A percentile compares a stretch with the other conserved stretches of the same genome.
Conservation (phyloP, 2,113 vertebrate genomes). For the Pelmatolapia mariae region DNA sequence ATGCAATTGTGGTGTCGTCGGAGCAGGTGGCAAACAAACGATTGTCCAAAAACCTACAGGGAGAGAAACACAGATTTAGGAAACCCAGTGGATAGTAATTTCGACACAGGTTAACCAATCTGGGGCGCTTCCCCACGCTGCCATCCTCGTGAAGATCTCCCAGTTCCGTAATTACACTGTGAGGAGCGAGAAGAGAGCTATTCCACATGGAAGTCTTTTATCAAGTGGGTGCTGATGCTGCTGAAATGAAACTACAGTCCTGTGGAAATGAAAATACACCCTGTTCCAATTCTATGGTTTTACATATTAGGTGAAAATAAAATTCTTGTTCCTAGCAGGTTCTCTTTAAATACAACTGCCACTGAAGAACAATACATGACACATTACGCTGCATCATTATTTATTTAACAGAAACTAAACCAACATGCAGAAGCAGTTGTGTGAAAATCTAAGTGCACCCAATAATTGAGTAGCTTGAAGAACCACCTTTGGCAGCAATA, state of each 20-base stretch:
- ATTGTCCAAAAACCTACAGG: conserved; percentile 92
- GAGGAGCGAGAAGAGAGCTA: background rate
- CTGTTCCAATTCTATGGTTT: background rate
- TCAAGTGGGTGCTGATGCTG: rapidly evolving
- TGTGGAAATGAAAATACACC: background rate
- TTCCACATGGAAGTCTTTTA: background rate
- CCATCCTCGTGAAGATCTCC: background rate
- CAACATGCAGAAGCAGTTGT: background rate
- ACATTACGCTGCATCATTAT: background rate
- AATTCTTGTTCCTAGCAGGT: background rate
- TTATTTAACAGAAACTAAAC: background rate
- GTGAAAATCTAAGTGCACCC: background rate
- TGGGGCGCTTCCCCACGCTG: background rate
- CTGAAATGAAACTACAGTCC: background rate
- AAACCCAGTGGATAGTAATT: background rate
- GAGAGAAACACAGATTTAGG: background rate
- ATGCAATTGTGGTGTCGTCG: conserved; percentile 95
- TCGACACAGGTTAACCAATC: background rate
- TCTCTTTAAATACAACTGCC: background rate
- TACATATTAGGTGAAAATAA: background rate
- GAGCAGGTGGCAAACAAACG: conserved; percentile 97
- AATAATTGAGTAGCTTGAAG: background rate
- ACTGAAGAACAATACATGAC: background rate
- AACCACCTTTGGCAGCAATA: background rate
- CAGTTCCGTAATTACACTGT: background rate